A percentile compares a stretch with the other conserved stretches of the same genome.
phyloP scores from a whole-genome alignment of 2,113 vertebrate genomes.

The Prochilodus magdalenae region DNA sequence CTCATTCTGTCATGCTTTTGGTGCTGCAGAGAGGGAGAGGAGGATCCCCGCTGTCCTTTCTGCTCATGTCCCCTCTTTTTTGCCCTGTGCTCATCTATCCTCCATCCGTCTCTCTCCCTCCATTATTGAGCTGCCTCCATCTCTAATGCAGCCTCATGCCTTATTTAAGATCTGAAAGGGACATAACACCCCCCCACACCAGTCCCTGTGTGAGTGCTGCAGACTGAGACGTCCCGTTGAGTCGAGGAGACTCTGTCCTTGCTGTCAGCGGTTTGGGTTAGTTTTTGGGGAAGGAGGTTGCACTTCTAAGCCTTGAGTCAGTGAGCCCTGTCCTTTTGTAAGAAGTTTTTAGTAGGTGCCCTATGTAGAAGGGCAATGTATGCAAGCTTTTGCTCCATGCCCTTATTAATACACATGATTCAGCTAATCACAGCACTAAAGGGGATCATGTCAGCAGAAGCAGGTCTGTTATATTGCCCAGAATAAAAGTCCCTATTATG shows the following conservation, averaged over 20 bases:
- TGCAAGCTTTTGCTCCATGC: not conserved
- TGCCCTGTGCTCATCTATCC: not conserved
- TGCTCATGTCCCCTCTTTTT: slow-evolving; percentile 6
- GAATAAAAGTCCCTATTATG: not conserved
- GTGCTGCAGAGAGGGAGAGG: not conserved
- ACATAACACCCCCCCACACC: not conserved
- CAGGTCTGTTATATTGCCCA: not conserved
- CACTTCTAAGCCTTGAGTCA: not conserved
- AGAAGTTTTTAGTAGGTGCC: not conserved
- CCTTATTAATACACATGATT: slow-evolving; percentile 32
- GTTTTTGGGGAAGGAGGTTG: not conserved
- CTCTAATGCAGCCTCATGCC: slow-evolving; percentile 37
- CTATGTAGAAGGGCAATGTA: not conserved
- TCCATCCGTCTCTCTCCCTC: not conserved
- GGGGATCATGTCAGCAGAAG: not conserved
- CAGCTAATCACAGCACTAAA: slow-evolving; percentile 1
- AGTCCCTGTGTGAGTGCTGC: not conserved
- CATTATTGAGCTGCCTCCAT: not conserved
- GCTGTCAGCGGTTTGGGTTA: not conserved
- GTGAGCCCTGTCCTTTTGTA: not conserved
- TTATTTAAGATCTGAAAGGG: slow-evolving; percentile 46
- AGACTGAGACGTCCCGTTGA: not conserved
- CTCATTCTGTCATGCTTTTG: slow-evolving; percentile 68
- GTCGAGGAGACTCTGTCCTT: slow-evolving; percentile 29
- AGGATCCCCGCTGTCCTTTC: slow-evolving; percentile 43